These are phyloP conservation scores for Microtus oregoni DNA, from an alignment of 2,113 vertebrate genomes.

Conservation along the genomic window DNA sequence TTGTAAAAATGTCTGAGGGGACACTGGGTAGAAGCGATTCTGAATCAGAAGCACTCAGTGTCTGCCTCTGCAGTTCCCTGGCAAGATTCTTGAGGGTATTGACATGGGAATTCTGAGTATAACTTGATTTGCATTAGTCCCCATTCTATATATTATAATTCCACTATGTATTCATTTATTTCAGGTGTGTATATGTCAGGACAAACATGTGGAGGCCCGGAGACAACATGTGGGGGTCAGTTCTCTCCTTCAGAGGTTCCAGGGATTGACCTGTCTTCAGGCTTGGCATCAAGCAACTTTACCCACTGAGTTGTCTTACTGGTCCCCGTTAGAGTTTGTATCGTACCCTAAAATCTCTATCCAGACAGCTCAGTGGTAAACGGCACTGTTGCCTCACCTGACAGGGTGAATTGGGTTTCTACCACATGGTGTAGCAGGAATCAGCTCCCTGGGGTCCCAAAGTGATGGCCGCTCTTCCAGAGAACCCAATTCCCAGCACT, in stretches of 20 bases:
- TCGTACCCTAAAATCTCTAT: not conserved
- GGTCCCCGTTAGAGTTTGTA: not conserved
- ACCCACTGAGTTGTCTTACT: not conserved
- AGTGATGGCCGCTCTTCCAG: not conserved
- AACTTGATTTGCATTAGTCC: not conserved
- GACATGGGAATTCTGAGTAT: not conserved
- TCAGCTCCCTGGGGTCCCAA: not conserved
- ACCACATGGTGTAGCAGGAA: not conserved
- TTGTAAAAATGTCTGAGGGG: not conserved
- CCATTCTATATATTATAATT: too few species aligned
- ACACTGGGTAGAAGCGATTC: not conserved
- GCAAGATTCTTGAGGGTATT: not conserved
- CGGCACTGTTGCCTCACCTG: not conserved
- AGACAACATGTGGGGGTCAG: not conserved
- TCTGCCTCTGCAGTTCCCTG: not conserved
- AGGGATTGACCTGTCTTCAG: not conserved
- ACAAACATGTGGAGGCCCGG: not conserved
- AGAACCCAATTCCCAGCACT: not conserved
- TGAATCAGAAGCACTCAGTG: not conserved
- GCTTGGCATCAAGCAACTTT: too few species aligned
- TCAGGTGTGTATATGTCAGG: not conserved
- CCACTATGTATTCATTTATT: too few species aligned
- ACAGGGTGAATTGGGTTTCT: not conserved
- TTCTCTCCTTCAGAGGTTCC: not conserved
- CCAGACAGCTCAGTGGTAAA: not conserved